Conservation (phyloP, 2,113 vertebrate species). For the Hystrix brachyura region DNA sequence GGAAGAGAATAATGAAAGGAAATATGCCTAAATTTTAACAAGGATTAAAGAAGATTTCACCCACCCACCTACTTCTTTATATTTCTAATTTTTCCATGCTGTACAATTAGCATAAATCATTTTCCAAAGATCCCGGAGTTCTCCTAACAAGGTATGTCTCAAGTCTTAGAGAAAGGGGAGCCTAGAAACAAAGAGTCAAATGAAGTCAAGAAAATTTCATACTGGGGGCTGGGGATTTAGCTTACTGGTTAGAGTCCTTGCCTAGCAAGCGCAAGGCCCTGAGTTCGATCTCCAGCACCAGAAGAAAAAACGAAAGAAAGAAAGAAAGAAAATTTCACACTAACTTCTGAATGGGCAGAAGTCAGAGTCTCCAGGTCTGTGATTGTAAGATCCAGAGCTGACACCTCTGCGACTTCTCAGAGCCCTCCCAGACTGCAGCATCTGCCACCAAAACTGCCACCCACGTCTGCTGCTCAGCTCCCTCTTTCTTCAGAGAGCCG, state of each 20-base stretch:
- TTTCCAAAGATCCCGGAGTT: background rate
- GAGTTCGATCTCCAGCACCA: too few relatives aligned
- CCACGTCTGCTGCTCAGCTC: background rate
- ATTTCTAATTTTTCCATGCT: background rate
- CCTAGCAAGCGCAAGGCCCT: too few relatives aligned
- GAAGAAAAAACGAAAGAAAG: too few relatives aligned
- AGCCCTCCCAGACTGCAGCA: background rate
- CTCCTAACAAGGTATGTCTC: background rate
- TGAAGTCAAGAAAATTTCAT: background rate
- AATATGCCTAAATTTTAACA: background rate
- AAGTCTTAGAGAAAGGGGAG: conserved; percentile 3
- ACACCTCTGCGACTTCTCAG: background rate
- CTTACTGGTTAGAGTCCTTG: too few relatives aligned
- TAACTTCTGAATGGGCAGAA: background rate
- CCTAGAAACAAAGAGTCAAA: background rate
- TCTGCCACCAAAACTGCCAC: too few relatives aligned
- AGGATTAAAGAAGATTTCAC: background rate
- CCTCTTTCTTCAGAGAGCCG: conserved; percentile 19
- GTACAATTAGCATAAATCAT: background rate
- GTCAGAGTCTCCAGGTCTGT: background rate
- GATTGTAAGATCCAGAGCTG: background rate
- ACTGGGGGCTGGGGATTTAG: background rate
- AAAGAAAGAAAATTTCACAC: background rate
- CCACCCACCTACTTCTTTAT: background rate
- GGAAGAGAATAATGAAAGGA: background rate